Base-by-base conservation (phyloP, 2,113 vertebrate genomes). In the Ahaetulla prasina region DNA sequence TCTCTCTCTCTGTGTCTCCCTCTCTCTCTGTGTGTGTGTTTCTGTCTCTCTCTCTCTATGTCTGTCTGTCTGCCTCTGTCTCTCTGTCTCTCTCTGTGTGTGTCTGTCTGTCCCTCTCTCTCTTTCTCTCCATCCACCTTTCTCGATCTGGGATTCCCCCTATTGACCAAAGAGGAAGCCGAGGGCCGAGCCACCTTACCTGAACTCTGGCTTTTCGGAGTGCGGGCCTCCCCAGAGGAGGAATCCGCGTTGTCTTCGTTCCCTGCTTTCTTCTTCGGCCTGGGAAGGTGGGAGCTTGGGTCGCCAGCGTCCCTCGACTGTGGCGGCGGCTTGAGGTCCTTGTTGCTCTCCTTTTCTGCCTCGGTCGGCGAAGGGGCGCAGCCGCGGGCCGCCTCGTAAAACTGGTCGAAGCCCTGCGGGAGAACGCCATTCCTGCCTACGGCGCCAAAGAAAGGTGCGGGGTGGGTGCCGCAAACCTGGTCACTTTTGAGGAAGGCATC, bases 381-480 rank as follows among this genome's bases (percentile, higher is more conserved):
- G 8, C 97, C 97, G 14, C 97, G 97, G 22, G 96, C 96, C 12
- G 97, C 96, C 96, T 99, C 99, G 95, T 99, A 98, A 97, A 99
- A 99, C 96, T 99, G 99, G 96, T 99, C 99, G 96, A 99, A 99
- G 94, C 98, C 99, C 97, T 99, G 99, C 88, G 99, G 99, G 94
- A 99, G 98, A 96, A 99, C 98, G 93, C 99, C 99, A 92, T 99
- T 99, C 94, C 99, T 98, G 92, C 99, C 99, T 95, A 98, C 98
- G 2, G 98, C 96, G 96, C 97, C 96, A 96, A 99, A 98, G 98
- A 99, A 98, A 98, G 98, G 97, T 98, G 96, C 86, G 94, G 95
- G 98, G 88, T 98, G 97, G 96, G 99, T 98, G 94, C 98, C 95
- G 18, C 98, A 97, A 95, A 97, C 96, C 35, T 95, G 95, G 63